phyloP scores from a whole-genome alignment of 2,797 vertebrate species.

The Arctocebus calabarensis region DNA sequence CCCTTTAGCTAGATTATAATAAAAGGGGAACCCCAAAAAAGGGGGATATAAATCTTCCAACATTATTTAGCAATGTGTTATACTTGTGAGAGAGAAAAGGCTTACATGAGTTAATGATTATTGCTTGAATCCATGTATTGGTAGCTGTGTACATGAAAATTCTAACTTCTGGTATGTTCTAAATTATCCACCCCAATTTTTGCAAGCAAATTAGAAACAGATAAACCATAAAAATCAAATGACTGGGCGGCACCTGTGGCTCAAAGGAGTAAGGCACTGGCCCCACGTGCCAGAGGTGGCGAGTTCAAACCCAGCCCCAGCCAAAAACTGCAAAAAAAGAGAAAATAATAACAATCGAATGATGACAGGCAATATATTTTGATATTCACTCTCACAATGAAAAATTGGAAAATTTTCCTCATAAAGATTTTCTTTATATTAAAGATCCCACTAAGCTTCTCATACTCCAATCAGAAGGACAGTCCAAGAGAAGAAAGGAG shows the following conservation, averaged over 20 bases:
- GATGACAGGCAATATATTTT: slow-evolving; percentile 63
- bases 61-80: slow-evolving; percentile 7
- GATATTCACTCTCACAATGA: slow-evolving; percentile 19
- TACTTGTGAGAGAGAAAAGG: slow-evolving; percentile 18
- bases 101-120: slow-evolving; percentile 17
- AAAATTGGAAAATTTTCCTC: slow-evolving; percentile 25
- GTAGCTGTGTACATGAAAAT: slow-evolving; percentile 19
- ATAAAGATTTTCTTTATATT: slow-evolving; percentile 32
- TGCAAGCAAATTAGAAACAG: slow-evolving; percentile 72
- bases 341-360: slow-evolving; percentile 64
- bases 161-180: slow-evolving; percentile 61
- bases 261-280: no score
- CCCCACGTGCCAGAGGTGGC: no score
- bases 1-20: slow-evolving; percentile 41
- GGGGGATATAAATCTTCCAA: not conserved
- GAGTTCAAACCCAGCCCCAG: no score
- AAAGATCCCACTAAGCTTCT: slow-evolving; percentile 10
- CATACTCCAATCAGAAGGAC: slow-evolving; percentile 19
- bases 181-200: slow-evolving; percentile 54
- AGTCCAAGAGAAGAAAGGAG: slow-evolving; percentile 13
- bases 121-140: slow-evolving; percentile 29
- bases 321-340: no score
- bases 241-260: not conserved
- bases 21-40: not conserved
- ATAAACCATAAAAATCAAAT: slow-evolving; percentile 75